phyloP scores from a whole-genome alignment of 2,888 invertebrate genomes.

The Orgyia antiqua region DNA sequence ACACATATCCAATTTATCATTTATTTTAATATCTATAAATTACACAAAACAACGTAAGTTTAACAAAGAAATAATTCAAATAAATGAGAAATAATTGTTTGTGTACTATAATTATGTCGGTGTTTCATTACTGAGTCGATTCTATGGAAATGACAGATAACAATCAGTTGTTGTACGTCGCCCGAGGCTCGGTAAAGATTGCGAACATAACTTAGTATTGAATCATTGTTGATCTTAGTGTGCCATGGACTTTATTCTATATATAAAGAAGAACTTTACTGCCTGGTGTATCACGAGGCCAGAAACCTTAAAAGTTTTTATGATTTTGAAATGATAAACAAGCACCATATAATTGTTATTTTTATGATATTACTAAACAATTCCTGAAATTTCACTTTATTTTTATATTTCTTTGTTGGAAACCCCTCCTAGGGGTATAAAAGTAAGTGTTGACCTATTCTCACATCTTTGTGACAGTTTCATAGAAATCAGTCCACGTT shows the following conservation, averaged over 20 bases:
- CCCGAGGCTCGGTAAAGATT: conserved; percentile 25
- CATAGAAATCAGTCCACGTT: no score
- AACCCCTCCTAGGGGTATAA: no score
- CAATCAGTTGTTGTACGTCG: conserved; percentile 14
- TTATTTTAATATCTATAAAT: not conserved
- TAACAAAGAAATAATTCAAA: conserved; percentile 9
- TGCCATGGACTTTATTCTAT: conserved; percentile 15
- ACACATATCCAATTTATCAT: conserved; percentile 14
- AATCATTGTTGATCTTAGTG: conserved; percentile 23
- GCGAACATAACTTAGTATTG: conserved; percentile 17
- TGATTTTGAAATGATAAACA: no score
- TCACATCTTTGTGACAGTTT: no score
- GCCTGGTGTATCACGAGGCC: no score
- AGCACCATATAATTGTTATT: no score
- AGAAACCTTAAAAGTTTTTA: no score
- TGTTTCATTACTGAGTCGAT: conserved; percentile 21
- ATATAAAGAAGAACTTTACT: no score
- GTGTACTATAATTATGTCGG: conserved; percentile 19
- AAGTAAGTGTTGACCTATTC: no score
- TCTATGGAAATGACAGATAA: conserved; percentile 31
- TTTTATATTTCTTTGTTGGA: no score
- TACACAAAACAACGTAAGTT: conserved; percentile 5
- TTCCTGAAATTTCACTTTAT: no score
- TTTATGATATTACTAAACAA: no score
- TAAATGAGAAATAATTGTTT: conserved; percentile 18